Evolutionary conservation across 2,113 vertebrate genomes (phyloP).

Genomic region (Agelaius tricolor): DNA sequence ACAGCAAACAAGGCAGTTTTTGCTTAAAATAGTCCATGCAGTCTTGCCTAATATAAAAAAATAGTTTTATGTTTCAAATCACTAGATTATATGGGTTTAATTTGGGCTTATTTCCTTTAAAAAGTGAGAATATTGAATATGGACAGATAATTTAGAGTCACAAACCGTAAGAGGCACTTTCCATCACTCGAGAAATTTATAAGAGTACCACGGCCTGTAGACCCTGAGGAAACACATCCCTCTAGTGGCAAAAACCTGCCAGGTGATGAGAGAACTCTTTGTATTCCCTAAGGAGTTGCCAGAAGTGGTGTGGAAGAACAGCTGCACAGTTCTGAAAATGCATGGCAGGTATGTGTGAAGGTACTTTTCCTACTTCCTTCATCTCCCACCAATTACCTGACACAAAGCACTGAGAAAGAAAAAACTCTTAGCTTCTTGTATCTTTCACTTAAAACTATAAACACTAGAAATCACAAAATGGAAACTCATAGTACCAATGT

Average conservation of each 20-base stretch:
- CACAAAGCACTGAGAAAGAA: not conserved
- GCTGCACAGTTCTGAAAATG: not conserved
- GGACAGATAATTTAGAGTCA: not conserved
- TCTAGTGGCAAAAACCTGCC: constrained; percentile 31
- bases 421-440: not conserved
- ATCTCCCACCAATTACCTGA: not conserved
- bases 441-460: not conserved
- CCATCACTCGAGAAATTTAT: not conserved
- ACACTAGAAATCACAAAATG: not conserved
- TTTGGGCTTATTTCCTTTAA: not conserved
- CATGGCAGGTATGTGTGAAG: not conserved
- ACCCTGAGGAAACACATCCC: not conserved
- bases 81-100: not conserved
- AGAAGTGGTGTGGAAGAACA: not conserved
- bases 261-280: not conserved
- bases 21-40: not conserved
- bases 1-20: not conserved
- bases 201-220: not conserved
- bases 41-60: not conserved
- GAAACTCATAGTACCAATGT: not conserved
- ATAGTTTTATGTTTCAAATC: not conserved
- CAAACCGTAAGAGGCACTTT: not conserved
- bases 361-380: not conserved
- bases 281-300: fast-evolving
- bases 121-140: not conserved